Evolutionary conservation across 1,140 invertebrate species (phyloP).

Genomic region (Helicoverpa armigera): DNA sequence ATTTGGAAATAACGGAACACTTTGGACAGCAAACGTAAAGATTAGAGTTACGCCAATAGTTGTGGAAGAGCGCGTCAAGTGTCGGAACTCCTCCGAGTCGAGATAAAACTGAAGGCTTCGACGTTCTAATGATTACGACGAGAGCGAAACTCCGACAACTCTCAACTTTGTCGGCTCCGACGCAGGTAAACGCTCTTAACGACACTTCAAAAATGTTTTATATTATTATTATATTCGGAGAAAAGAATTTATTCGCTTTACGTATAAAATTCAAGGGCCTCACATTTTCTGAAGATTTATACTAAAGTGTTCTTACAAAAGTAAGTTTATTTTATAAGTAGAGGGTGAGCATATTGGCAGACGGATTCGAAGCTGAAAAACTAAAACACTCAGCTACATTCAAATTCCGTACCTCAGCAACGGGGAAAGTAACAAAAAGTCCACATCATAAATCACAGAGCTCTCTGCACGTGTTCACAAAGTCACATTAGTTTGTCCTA

Average conservation of each 20-base stretch:
- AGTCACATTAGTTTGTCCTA: background rate
- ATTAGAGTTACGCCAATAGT: slow-evolving; percentile 20
- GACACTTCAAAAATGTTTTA: slow-evolving; percentile 29
- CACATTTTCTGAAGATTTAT: no score
- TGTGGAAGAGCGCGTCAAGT: background rate
- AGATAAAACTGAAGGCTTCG: slow-evolving; percentile 22
- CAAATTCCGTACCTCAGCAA: no score
- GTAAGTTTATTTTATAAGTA: no score
- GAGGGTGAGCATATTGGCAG: no score
- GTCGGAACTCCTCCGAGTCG: background rate
- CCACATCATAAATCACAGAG: background rate
- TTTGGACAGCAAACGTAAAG: background rate
- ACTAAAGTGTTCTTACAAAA: no score
- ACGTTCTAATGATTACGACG: slow-evolving; percentile 13
- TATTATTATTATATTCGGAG: background rate
- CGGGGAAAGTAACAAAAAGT: background rate
- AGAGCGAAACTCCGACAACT: background rate
- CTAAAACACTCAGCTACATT: no score
- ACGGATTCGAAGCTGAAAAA: no score
- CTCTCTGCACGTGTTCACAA: background rate
- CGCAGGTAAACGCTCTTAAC: slow-evolving; percentile 19
- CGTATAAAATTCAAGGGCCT: no score
- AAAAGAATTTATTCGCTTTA: background rate
- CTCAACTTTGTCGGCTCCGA: background rate
- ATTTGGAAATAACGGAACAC: no score